Evolutionary conservation across 2,888 invertebrate genomes (phyloP), one percentile per base, ranked within the genome.

Genomic region (Apoda limacodes): DNA sequence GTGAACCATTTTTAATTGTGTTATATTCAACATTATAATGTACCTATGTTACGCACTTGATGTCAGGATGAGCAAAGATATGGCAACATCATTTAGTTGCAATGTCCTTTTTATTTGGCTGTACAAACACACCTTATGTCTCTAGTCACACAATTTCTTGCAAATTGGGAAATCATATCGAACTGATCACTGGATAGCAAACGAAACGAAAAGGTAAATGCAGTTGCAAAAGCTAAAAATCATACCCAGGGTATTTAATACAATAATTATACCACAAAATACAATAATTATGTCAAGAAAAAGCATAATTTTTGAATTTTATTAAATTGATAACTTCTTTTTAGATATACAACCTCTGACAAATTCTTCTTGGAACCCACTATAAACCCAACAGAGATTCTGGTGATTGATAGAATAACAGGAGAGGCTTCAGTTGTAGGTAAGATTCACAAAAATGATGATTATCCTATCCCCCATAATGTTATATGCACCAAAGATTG

Each of bases 301-400:
- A n/a, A n/a, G n/a, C n/a, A n/a, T 19, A 19, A 19, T 19, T 19
- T 19, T 19, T 19, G 9, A 19, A 19, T 29, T 30, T 23, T 12
- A 20, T 9, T 30, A 38, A n/a, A n/a, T n/a, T n/a, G n/a, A n/a
- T n/a, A n/a, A n/a, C n/a, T 44, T 46, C 45, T 40, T 80, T 81
- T 34, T 53, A 93, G 92, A 48, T 93, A 93, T 51, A 88, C 88
- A 42, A 93, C 94, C n/a, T 86, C 90, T 28, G 95, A 96, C 52
- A 92, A 90, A 63, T 94, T 95, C 68, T 92, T 89, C 55, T 83
- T 96, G 45, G 93, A 94, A 67, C 92, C 95, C 9, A 86, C 88
- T 40, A 83, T 85, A 26, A 84, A 86, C 44, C 84, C 86, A 11
- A 86, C 85, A 47, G 90, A 93, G 61, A 68, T 94, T 34, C 76